phyloP scores from a whole-genome alignment of 2,113 vertebrate genomes.

The Alligator mississippiensis region DNA sequence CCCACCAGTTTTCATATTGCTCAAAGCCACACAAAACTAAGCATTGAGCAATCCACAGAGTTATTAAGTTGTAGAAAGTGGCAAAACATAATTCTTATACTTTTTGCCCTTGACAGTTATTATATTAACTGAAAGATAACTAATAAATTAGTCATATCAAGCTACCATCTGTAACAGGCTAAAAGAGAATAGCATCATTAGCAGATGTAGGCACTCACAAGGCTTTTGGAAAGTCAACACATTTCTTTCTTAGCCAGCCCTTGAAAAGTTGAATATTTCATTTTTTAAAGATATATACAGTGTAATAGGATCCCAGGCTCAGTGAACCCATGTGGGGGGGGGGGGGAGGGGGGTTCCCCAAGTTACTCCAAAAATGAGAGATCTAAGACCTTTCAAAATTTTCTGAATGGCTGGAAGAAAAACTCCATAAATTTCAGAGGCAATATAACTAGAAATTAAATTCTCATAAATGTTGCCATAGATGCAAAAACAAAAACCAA shows the following conservation, averaged over 20 bases:
- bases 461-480: conserved; percentile 11
- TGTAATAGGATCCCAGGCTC: not conserved
- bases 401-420: not conserved
- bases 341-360: not conserved
- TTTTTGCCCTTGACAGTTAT: not conserved
- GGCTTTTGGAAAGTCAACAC: not conserved
- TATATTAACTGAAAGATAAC: not conserved
- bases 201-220: not conserved
- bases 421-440: not conserved
- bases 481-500: not conserved
- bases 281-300: conserved; percentile 12
- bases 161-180: not conserved
- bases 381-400: not conserved
- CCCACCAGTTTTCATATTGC: not conserved
- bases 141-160: not conserved
- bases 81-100: not conserved
- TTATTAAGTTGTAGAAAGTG: not conserved
- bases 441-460: not conserved
- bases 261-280: conserved; percentile 9
- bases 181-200: not conserved
- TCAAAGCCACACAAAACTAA: conserved; percentile 23
- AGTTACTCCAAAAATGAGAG: not conserved
- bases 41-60: not conserved
- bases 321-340: not conserved
- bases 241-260: conserved; percentile 28